Evolutionary conservation across 2,797 vertebrate genomes (phyloP).

Genomic region (Scarus forsteni): DNA sequence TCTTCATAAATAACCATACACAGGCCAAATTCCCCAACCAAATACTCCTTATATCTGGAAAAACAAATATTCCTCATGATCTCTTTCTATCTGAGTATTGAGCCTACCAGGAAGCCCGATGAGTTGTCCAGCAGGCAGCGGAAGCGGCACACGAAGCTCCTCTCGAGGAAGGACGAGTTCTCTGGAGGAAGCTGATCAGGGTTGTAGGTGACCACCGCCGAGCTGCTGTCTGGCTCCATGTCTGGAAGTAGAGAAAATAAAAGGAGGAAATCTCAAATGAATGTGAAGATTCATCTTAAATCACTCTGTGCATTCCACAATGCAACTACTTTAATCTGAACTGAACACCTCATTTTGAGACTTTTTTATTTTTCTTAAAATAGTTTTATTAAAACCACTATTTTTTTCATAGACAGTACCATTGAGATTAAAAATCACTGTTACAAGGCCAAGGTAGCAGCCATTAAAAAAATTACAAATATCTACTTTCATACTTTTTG

Average conservation of each 20-base stretch:
- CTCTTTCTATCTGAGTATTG: no score
- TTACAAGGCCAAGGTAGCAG: no score
- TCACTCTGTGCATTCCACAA: background rate
- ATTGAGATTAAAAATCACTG: no score
- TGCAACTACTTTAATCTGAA: background rate
- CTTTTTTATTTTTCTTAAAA: no score
- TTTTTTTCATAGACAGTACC: no score
- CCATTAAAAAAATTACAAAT: no score
- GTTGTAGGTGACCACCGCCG: slow-evolving; percentile 61
- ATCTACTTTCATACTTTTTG: no score
- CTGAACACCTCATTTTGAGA: no score
- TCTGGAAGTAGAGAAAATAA: slow-evolving; percentile 50
- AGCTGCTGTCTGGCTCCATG: slow-evolving; percentile 64
- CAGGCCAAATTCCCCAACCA: no score
- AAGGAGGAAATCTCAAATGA: background rate
- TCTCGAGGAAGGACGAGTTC: slow-evolving; percentile 83
- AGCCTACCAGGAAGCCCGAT: slow-evolving; percentile 87
- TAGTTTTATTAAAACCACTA: no score
- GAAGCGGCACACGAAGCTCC: slow-evolving; percentile 88
- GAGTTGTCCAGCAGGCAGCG: slow-evolving; percentile 90
- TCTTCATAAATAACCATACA: no score
- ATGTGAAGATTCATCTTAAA: background rate
- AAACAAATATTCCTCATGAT: background rate
- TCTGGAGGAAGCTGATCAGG: slow-evolving; percentile 73
- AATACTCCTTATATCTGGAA: background rate